Conservation (phyloP, 2,113 vertebrate genomes). For the Tupaia tana region DNA sequence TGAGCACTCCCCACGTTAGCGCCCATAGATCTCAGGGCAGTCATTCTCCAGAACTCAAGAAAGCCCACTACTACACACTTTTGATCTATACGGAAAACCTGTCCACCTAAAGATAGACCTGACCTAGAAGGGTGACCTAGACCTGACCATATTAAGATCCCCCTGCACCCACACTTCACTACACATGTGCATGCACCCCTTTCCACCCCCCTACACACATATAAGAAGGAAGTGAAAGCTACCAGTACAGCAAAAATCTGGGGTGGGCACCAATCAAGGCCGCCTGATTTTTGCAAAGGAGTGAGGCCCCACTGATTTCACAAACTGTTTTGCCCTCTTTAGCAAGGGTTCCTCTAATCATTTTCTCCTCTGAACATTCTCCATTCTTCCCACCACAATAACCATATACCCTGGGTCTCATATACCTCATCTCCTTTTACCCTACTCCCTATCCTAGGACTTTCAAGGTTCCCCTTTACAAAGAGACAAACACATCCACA, state of each 20-base stretch:
- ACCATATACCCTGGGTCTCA: background rate
- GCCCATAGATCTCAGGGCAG: background rate
- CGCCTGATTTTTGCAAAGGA: constrained; percentile 61
- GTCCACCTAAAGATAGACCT: background rate
- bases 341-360: constrained; percentile 61
- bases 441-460: background rate
- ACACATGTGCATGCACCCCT: background rate
- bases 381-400: background rate
- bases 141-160: background rate
- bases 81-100: background rate
- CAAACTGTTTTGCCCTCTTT: constrained; percentile 66
- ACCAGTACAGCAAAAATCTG: constrained; percentile 54
- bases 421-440: background rate
- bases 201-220: background rate
- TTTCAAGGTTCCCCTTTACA: constrained; percentile 5
- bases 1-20: background rate
- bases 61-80: background rate
- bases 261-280: constrained; percentile 34
- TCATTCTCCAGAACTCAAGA: background rate
- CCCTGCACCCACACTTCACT: background rate
- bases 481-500: background rate
- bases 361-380: constrained; percentile 47
- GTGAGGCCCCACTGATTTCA: constrained; percentile 48
- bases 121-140: background rate
- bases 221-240: constrained; percentile 62